phyloP scores from a whole-genome alignment of 2,888 invertebrate genomes.

The Halictus quadricinctus region DNA sequence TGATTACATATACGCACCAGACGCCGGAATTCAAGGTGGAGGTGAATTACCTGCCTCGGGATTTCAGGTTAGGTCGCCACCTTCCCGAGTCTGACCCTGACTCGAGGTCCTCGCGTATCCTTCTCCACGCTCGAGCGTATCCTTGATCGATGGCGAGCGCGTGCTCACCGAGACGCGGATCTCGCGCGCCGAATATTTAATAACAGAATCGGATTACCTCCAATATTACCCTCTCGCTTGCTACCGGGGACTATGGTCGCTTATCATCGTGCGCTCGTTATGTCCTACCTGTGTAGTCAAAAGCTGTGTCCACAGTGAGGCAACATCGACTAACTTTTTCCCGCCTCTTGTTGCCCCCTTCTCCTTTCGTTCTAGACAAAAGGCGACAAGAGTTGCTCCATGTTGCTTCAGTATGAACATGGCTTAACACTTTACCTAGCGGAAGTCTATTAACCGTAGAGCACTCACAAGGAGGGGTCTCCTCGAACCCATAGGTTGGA shows the following conservation, averaged over 20 bases:
- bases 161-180: constrained; percentile 28
- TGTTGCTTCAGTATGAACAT: not conserved
- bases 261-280: not conserved
- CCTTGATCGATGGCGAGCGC: constrained; percentile 66
- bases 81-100: constrained; percentile 70
- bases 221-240: not conserved
- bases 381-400: not conserved
- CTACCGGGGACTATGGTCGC: not conserved
- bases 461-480: too few relatives aligned
- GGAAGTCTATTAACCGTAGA: too few relatives aligned
- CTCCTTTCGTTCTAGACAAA: not conserved
- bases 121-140: constrained; percentile 50
- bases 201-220: not conserved
- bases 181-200: constrained; percentile 24
- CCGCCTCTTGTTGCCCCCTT: not conserved
- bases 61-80: constrained; percentile 73
- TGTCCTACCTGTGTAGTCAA: not conserved
- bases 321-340: not conserved
- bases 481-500: too few relatives aligned
- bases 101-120: constrained; percentile 65
- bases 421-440: not conserved
- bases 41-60: constrained; percentile 76
- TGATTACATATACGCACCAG: constrained; percentile 69
- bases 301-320: not conserved
- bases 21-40: constrained; percentile 72